Base-by-base conservation (phyloP, 2,888 invertebrate species). In the Orthonevra nobilis region DNA sequence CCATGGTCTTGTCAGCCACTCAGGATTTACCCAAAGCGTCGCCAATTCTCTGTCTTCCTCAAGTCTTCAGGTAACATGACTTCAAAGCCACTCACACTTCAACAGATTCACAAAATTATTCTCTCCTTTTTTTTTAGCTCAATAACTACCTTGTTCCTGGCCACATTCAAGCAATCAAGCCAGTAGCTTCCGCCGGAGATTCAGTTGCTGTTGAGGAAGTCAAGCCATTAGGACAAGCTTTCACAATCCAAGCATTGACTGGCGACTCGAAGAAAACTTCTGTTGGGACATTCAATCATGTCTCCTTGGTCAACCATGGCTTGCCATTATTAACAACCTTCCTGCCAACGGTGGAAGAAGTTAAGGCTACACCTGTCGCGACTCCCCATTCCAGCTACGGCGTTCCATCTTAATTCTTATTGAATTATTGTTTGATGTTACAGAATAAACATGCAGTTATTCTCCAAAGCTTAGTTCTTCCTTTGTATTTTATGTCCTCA, bases 381-480 rank as follows among this genome's bases (percentile, higher is more conserved):
- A 4, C 4, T 4, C 40, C 56, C 20, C 26, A 60, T 3, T 7
- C 12, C 15, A 26, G 9, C 38, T 38, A 56, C 12, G 42, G 10
- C 3, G 26, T 28, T 3, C 26, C 5, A 5, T 5, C 23, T 23
- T 54, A 14, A 40, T 54, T 46, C 7, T 54, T 48, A 72, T 79
- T 66, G 32, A 77, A 70, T 77, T 52, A 52, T 26, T 38, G 26
- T 66, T 64, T 70, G 36, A 30, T 66, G 15, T 44, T 5, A 26
- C 52, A 6, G n/a, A 46, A 69, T 69, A 60, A 69, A 69, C 32
- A 60, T 30, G 20, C 46, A 61, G 10, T 28, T 28, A 17, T 14
- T 30, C 9, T 17, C 23, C 6, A 6, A 40, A 61, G 10, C 10
- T 42, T 26, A 12, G 17, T 38, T 48, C 17, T 15, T 44, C 12